These are phyloP conservation scores for Meloidogyne hapla DNA, from an alignment of 1,140 invertebrate genomes.

Conservation along the genomic window DNA sequence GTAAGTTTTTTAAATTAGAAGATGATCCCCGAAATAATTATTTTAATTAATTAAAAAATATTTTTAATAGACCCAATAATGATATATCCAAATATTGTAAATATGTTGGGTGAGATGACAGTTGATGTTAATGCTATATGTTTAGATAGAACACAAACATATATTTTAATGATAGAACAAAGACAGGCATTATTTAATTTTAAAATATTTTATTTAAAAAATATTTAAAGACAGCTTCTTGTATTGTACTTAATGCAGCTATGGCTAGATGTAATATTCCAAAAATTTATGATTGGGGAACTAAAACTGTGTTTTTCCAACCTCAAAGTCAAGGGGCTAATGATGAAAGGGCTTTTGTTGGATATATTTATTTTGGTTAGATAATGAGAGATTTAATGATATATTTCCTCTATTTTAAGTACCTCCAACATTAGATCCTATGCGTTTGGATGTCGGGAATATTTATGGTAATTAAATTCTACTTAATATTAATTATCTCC, in stretches of 20 bases:
- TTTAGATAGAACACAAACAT: slow-evolving; percentile 58
- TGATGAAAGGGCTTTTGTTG: slow-evolving; percentile 63
- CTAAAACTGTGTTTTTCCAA: slow-evolving; percentile 64
- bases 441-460: slow-evolving; percentile 64
- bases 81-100: slow-evolving; percentile 64
- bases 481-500: no score
- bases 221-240: slow-evolving; percentile 60
- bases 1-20: no score
- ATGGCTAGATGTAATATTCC: slow-evolving; percentile 60
- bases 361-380: slow-evolving; percentile 63
- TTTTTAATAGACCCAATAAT: slow-evolving; percentile 57
- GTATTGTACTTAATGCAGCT: slow-evolving; percentile 57
- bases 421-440: slow-evolving; percentile 62
- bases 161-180: slow-evolving; percentile 64
- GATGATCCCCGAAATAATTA: no score
- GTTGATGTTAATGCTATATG: slow-evolving; percentile 63
- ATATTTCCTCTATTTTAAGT: slow-evolving; percentile 52
- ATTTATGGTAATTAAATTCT: slow-evolving; percentile 52
- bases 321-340: slow-evolving; percentile 64
- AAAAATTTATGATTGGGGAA: slow-evolving; percentile 64
- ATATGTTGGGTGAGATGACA: slow-evolving; percentile 64
- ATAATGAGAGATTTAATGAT: background rate
- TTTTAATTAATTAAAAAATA: no score
- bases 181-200: slow-evolving; percentile 41
- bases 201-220: no score